A percentile compares a stretch with the other conserved stretches of the same genome.
phyloP scores from a whole-genome alignment of 1,140 invertebrate species.

The Hydropsyche tenuis region DNA sequence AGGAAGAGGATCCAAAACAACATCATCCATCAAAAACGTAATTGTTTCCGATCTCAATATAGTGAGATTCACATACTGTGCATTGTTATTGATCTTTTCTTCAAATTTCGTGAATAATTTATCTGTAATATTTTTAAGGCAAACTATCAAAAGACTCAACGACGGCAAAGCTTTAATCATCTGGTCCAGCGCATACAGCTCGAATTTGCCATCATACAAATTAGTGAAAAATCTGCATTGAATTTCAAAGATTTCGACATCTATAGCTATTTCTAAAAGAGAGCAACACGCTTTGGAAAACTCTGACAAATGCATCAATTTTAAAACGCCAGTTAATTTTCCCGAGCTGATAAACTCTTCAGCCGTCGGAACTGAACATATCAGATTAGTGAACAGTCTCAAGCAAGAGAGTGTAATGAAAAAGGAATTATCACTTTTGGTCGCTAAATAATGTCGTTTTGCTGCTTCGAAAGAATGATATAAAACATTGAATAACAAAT shows the following conservation, averaged over 20 bases:
- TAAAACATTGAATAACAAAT: constrained; percentile 67
- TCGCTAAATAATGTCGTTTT: constrained; percentile 60
- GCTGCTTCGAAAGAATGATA: constrained; percentile 68
- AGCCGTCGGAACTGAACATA: constrained; percentile 64
- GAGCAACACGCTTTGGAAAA: constrained; percentile 68
- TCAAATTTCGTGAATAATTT: constrained; percentile 55
- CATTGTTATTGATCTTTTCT: no score
- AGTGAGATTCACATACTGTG: no score
- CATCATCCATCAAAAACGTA: no score
- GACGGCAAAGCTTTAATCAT: constrained; percentile 57
- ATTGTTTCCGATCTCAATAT: no score
- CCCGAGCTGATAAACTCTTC: constrained; percentile 66
- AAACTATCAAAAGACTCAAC: constrained; percentile 63
- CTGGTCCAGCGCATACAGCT: not conserved
- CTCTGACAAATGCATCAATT: constrained; percentile 61
- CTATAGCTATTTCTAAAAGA: constrained; percentile 67
- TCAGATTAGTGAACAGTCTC: constrained; percentile 66
- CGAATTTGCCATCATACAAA: not conserved
- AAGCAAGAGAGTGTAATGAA: constrained; percentile 68
- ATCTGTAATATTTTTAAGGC: constrained; percentile 60
- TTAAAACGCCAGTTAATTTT: constrained; percentile 64
- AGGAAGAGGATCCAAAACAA: no score
- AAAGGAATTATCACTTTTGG: constrained; percentile 59
- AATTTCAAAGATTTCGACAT: constrained; percentile 65
- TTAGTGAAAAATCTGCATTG: constrained; percentile 53